These are phyloP conservation scores for Dufourea novaeangliae DNA, from an alignment of 1,140 invertebrate genomes.

Conservation along the genomic window DNA sequence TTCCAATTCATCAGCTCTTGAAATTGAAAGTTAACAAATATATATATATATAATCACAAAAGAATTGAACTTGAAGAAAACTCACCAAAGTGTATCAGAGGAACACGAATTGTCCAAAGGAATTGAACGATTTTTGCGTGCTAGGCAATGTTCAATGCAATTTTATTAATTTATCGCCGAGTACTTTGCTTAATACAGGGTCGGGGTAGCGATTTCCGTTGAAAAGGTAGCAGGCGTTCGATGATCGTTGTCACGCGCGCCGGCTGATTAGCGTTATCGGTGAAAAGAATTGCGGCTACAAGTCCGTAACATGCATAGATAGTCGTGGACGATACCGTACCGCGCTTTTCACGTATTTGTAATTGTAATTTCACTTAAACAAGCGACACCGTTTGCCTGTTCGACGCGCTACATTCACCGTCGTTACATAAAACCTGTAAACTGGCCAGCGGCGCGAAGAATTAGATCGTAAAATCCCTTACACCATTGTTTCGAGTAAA, in stretches of 20 bases:
- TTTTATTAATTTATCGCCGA: neutral
- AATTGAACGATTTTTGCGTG: no score
- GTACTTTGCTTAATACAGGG: neutral
- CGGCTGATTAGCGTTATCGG: neutral
- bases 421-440: slow-evolving; percentile 1
- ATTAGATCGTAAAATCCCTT: neutral
- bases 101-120: no score
- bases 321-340: neutral
- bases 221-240: neutral
- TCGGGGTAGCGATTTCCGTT: neutral
- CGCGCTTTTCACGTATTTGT: neutral
- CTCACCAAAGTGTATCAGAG: no score
- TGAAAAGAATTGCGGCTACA: neutral
- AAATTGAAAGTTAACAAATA: no score
- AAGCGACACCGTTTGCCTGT: neutral
- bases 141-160: no score
- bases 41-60: no score
- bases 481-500: neutral
- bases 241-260: neutral
- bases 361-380: slow-evolving; percentile 3
- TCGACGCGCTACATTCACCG: neutral
- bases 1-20: no score
- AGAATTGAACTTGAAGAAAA: no score
- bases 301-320: neutral
- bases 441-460: neutral